Percentiles rank a stretch among this genome's conserved stretches.
phyloP scores from a whole-genome alignment of 2,797 vertebrate species.

The Alcedo quadribrachys region DNA sequence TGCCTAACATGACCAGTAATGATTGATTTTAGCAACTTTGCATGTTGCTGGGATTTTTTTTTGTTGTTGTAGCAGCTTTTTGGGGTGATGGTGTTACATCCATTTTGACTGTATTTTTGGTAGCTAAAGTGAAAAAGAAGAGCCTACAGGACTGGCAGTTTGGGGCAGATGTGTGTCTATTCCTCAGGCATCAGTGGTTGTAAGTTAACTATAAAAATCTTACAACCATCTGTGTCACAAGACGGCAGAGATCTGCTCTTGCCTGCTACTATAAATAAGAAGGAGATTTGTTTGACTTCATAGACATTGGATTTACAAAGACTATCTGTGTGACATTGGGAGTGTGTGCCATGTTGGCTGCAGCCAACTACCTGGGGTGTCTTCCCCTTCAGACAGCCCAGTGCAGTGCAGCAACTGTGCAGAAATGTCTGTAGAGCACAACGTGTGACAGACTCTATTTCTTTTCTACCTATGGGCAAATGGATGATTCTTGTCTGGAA shows the following conservation, averaged over 20 bases:
- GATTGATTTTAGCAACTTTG: neutral
- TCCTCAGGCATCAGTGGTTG: conserved; percentile 75
- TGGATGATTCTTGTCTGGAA: conserved; percentile 17
- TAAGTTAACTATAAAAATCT: conserved; percentile 77
- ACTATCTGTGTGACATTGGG: conserved; percentile 60
- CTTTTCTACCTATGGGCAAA: conserved; percentile 30
- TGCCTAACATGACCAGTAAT: neutral
- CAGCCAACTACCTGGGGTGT: conserved; percentile 66
- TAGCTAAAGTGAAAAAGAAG: conserved; percentile 69
- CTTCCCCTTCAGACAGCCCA: conserved; percentile 60
- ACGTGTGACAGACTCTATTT: conserved; percentile 16
- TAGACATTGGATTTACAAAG: conserved; percentile 67
- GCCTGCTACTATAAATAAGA: conserved; percentile 70
- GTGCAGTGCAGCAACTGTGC: conserved; percentile 49
- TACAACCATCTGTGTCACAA: conserved; percentile 77
- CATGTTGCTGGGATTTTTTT: neutral
- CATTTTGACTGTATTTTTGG: conserved; percentile 48
- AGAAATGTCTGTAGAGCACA: conserved; percentile 21
- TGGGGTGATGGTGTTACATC: neutral
- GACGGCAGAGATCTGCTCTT: conserved; percentile 66
- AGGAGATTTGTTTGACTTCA: conserved; percentile 71
- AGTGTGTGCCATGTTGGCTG: conserved; percentile 43
- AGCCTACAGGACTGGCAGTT: conserved; percentile 73
- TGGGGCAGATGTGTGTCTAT: conserved; percentile 75
- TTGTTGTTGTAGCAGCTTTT: neutral